Percentiles rank a stretch among this genome's conserved stretches.
Evolutionary conservation across 2,888 invertebrate species (phyloP).

Genomic region (Phytoseiulus persimilis): DNA sequence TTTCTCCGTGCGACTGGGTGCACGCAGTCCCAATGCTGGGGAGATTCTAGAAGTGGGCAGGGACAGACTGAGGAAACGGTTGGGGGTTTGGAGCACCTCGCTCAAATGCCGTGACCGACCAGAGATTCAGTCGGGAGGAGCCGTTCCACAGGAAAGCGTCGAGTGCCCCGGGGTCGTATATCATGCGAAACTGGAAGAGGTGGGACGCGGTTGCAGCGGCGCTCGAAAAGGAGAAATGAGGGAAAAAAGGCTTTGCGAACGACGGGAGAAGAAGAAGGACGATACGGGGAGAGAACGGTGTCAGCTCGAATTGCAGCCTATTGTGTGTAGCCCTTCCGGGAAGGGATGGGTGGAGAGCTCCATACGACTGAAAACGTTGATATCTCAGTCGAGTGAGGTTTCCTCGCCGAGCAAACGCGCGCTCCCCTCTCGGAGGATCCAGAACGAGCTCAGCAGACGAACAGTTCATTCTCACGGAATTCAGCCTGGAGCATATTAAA

Average conservation of each 20-base stretch:
- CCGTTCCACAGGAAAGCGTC: background rate
- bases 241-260: background rate
- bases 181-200: constrained; percentile 5
- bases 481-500: background rate
- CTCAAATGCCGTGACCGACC: background rate
- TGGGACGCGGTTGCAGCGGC: background rate
- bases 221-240: background rate
- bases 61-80: background rate
- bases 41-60: background rate
- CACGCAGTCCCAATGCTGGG: background rate
- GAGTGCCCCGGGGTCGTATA: background rate
- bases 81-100: background rate
- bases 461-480: background rate
- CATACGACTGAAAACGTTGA: background rate
- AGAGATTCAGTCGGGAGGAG: background rate
- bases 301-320: background rate
- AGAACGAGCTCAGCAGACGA: background rate
- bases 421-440: too few relatives aligned
- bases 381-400: background rate
- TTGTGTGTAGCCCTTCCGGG: background rate
- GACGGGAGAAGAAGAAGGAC: background rate
- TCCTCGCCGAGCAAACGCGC: background rate
- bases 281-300: background rate
- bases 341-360: background rate
- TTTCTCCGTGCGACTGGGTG: background rate